Conservation (phyloP, 2,888 invertebrate genomes). For the Lasioglossum leucozonium region DNA sequence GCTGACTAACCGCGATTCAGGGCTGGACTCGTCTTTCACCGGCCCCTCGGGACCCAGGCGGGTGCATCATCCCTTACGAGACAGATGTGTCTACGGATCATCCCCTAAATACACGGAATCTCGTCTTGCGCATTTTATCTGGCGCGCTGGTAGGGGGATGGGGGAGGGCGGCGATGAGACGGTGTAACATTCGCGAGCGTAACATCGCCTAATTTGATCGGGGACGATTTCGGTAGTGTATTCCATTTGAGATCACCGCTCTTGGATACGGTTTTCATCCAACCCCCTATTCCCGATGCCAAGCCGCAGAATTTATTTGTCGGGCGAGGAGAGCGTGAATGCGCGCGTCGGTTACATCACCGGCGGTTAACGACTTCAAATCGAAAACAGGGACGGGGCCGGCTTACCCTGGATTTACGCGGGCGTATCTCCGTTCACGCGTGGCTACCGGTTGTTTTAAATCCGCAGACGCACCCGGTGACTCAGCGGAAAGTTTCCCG, state of each 20-base stretch:
- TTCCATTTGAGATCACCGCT: not conserved
- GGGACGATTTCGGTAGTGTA: not conserved
- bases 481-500: slow-evolving; percentile 59
- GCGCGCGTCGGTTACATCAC: slow-evolving; percentile 8
- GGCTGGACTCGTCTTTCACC: slow-evolving; percentile 46
- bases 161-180: too few relatives aligned
- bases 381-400: slow-evolving; percentile 10
- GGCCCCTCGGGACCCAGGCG: slow-evolving; percentile 52
- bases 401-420: slow-evolving; percentile 29
- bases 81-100: slow-evolving; percentile 78
- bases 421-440: slow-evolving; percentile 33
- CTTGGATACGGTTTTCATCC: not conserved
- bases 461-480: slow-evolving; percentile 40
- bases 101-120: slow-evolving; percentile 70
- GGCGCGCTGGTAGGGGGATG: not conserved
- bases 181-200: not conserved
- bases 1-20: slow-evolving; percentile 79
- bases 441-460: slow-evolving; percentile 6
- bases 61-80: slow-evolving; percentile 75
- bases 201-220: slow-evolving; percentile 28
- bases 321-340: not conserved
- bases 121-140: slow-evolving; percentile 72
- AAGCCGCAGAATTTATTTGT: slow-evolving; percentile 18
- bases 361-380: slow-evolving; percentile 38
- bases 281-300: slow-evolving; percentile 2